Evolutionary conservation across 64 coral and sea anemone genomes (phyloP), one percentile per base, ranked within the genome.

Genomic region (Stichodactyla helianthus): DNA sequence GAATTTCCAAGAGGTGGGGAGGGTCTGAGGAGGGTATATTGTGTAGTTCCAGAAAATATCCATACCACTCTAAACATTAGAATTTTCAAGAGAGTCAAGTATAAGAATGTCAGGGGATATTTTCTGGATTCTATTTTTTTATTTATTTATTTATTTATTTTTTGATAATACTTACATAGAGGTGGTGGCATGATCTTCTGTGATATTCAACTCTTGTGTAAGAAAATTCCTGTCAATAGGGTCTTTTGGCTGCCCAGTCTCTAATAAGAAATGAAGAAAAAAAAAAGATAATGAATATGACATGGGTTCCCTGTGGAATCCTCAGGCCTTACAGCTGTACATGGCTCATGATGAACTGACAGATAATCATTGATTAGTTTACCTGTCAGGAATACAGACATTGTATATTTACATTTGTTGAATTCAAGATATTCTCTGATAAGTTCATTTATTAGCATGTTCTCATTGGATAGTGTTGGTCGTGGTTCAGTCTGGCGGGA

Each of bases 401-500:
- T 59, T 82, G 96, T 98, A 76, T 98, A 98, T 86, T 98, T 98
- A 62, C 95, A 98, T 65, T 98, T 98, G 91, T 98, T 98, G 64
- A 98, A 98, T 54, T 89, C 79, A 68, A 98, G 83, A 67, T 98
- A 98, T 82, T 98, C 93, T 86, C 96, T 92, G 71, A 98, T 94
- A 19, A 98, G 82, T 63, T 98, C 96, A 91, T 98, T 98, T 10
- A 98, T 98, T 18, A 98, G 82, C 90, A 98, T 82, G 77, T 98
- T 98, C 85, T 98, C 96, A 86, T 98, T 98, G 26, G 96, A 98
- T 6, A 98, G 82, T 53, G 87, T 89, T 19, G 96, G 96, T 81
- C 88, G 83, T 35, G 84, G 59, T 84, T 98, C 96, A 65, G 90
- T 83, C 96, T 98, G 86, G 20, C 83, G 27, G 79, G 26, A 68